These are phyloP conservation scores for Petrocephalus schoutedeni DNA, from an alignment of 2,797 vertebrate species.

Conservation along the genomic window DNA sequence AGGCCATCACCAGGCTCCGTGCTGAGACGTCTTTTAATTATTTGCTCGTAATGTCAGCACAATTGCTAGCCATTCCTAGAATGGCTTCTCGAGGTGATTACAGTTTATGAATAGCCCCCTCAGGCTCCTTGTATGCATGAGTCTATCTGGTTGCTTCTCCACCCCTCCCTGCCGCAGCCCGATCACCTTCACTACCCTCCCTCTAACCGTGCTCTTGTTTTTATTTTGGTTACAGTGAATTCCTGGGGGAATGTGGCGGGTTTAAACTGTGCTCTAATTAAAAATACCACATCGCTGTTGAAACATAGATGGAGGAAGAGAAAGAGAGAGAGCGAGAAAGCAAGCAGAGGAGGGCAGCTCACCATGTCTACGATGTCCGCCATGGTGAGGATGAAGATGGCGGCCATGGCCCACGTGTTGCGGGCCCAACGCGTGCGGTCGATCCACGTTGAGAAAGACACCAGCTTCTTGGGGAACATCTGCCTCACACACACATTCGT, in stretches of 20 bases:
- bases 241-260: neutral
- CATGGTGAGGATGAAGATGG: conserved; percentile 86
- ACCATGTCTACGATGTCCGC: conserved; percentile 90
- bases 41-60: neutral
- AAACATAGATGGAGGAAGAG: neutral
- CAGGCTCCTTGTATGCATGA: neutral
- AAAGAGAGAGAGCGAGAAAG: neutral
- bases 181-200: neutral
- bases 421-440: conserved; percentile 90
- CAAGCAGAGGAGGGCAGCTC: conserved; percentile 33
- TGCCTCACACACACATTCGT: conserved; percentile 43
- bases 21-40: neutral
- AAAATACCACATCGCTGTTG: neutral
- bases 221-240: neutral
- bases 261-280: neutral
- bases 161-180: neutral
- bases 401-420: conserved; percentile 91
- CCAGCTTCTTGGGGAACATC: conserved; percentile 81
- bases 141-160: neutral
- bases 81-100: neutral
- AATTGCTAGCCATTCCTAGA: neutral
- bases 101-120: neutral
- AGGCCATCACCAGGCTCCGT: neutral
- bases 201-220: neutral
- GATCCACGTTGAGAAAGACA: conserved; percentile 91